Conservation (phyloP, 2,797 vertebrate species). For the Xyrichtys novacula region DNA sequence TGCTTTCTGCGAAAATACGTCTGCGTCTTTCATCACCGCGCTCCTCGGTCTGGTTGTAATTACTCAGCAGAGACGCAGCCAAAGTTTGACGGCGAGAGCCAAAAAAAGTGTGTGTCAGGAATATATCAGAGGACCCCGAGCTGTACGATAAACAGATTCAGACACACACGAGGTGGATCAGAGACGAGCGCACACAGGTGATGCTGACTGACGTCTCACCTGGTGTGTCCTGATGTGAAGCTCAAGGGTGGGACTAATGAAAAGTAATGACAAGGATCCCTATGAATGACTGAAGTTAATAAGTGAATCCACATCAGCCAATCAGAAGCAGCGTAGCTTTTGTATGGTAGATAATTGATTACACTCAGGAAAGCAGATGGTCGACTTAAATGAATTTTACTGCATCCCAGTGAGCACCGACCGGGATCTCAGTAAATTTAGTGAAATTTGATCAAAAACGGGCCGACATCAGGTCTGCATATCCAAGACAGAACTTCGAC, state of each 20-base stretch:
- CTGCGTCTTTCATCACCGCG: conserved; percentile 41
- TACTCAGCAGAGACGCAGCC: conserved; percentile 53
- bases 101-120: conserved; percentile 46
- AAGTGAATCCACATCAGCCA: background rate
- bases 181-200: conserved; percentile 3
- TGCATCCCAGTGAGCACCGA: no score
- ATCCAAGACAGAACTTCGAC: no score
- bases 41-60: conserved; percentile 58
- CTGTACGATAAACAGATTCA: conserved; percentile 3
- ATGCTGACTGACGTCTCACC: conserved; percentile 35
- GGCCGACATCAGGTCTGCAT: no score
- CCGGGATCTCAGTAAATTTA: no score
- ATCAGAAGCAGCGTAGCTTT: no score
- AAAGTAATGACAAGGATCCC: background rate
- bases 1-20: conserved; percentile 62
- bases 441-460: no score
- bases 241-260: conserved; percentile 7
- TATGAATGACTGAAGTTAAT: background rate
- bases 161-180: background rate
- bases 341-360: no score
- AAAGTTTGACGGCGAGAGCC: conserved; percentile 48
- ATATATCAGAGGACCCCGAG: conserved; percentile 23
- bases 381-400: no score
- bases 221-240: background rate
- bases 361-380: no score